Evolutionary conservation across 2,797 vertebrate genomes (phyloP), one percentile per base, ranked within the genome.

Genomic region (Pachyuromys duprasi): DNA sequence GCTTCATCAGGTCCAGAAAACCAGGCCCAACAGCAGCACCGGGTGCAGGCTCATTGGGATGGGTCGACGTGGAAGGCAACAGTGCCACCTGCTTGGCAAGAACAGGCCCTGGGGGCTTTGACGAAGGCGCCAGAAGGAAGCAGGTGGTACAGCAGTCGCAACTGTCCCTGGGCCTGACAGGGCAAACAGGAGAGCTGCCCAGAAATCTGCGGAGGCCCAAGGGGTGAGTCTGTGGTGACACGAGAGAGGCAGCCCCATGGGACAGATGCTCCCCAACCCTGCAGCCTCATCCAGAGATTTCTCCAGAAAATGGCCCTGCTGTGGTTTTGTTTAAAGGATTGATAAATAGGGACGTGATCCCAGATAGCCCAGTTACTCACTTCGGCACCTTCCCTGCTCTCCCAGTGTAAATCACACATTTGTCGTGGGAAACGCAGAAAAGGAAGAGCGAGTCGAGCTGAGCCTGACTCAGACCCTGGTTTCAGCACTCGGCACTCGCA

Each of bases 271-370:
- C 0, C 0, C 75, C 8, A 53, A 39, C 26, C 18, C 49, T 45
- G 33, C 8, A 49, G 65, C 24, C 42, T 49, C 24, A 0, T 1
- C 31, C 53, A 49, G 53, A 65, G 69, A n/a, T 49, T 24, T 42
- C 24, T 67, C 42, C 7, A 0, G 26, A 60, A 39, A 42, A 15
- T 0, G 0, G 2, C 15, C 12, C 24, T 7, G 31, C 33, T 24
- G 53, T 2, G 8, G 8, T 57, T 53, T 79, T 8, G 18, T 8
- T 60, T 62, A 13, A 33, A 57, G 45, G 55, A 17, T 3, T 9
- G 0, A 62, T 70, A 76, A 70, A 26, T 26, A 24, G 7, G 4
- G 9, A 22, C 0, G 2, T 0, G 69, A 49, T n/a, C 63, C 15
- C 1, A 70, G 33, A 72, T 5, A 7, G 76, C 36, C 24, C 13